Conservation (phyloP, 2,888 invertebrate genomes). For the Beris morrisii region DNA sequence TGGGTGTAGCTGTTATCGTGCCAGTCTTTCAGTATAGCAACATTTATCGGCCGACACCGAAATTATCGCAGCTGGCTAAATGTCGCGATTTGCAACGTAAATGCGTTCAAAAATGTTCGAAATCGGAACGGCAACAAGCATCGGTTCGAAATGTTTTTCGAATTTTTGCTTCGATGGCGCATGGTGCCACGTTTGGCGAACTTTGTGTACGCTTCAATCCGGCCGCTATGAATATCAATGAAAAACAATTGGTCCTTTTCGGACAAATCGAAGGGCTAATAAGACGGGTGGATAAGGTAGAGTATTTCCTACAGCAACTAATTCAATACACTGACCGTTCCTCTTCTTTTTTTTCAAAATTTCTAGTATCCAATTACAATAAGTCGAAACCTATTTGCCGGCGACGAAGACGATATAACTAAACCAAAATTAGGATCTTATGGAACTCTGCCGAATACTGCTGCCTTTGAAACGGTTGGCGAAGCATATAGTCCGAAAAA, state of each 20-base stretch:
- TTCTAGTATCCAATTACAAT: slow-evolving; percentile 61
- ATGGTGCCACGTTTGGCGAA: slow-evolving; percentile 75
- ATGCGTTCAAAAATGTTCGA: slow-evolving; percentile 70
- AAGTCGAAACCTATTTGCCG: slow-evolving; percentile 44
- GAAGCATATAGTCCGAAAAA: neutral
- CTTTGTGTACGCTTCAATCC: slow-evolving; percentile 75
- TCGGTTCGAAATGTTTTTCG: slow-evolving; percentile 71
- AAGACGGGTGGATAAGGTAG: slow-evolving; percentile 75
- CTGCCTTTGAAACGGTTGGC: slow-evolving; percentile 27
- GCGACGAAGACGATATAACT: slow-evolving; percentile 38
- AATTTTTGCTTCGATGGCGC: slow-evolving; percentile 75
- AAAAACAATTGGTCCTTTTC: slow-evolving; percentile 81
- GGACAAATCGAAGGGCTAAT: slow-evolving; percentile 85
- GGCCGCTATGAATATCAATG: slow-evolving; percentile 73
- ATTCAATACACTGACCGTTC: neutral
- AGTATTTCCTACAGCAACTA: slow-evolving; percentile 6
- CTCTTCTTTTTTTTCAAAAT: slow-evolving; percentile 11
- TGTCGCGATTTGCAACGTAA: slow-evolving; percentile 68
- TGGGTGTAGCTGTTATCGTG: slow-evolving; percentile 72
- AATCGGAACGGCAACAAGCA: slow-evolving; percentile 67
- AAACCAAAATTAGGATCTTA: slow-evolving; percentile 38
- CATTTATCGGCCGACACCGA: slow-evolving; percentile 72
- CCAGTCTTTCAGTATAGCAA: slow-evolving; percentile 80
- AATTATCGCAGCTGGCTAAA: slow-evolving; percentile 66
- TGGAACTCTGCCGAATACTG: slow-evolving; percentile 34